A percentile compares a stretch with the other conserved stretches of the same genome.
Evolutionary conservation across 1,140 invertebrate species (phyloP).

Genomic region (Stegodyphus dumicola): DNA sequence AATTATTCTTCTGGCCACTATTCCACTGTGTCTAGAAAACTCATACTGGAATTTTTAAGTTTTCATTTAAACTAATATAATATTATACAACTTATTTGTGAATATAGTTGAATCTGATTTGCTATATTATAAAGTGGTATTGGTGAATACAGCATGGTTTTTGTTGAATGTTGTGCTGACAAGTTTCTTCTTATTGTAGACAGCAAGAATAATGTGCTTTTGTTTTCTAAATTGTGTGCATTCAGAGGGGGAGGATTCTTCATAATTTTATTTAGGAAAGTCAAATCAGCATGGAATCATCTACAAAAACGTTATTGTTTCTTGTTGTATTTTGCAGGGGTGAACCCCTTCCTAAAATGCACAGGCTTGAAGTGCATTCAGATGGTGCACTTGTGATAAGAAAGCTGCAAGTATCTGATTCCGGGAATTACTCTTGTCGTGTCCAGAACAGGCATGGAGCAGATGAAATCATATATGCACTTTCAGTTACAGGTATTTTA

Average conservation of each 20-base stretch:
- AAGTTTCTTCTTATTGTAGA: no score
- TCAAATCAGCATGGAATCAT: background rate
- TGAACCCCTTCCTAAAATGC: constrained; percentile 49
- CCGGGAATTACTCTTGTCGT: constrained; percentile 64
- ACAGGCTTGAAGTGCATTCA: constrained; percentile 50
- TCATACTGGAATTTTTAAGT: no score
- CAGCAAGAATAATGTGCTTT: background rate
- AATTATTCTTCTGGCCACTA: no score
- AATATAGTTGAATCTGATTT: no score
- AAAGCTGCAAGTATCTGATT: constrained; percentile 59
- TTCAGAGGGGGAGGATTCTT: no score
- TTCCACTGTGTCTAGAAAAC: no score
- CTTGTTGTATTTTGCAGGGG: constrained; percentile 2
- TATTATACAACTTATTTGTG: no score
- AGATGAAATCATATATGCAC: constrained; percentile 63
- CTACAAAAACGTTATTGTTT: background rate
- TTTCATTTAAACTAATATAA: no score
- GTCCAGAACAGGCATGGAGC: constrained; percentile 64
- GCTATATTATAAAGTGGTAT: no score
- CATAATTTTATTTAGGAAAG: background rate
- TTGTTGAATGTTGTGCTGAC: no score
- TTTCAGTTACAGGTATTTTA: constrained; percentile 62
- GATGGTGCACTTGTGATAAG: constrained; percentile 62
- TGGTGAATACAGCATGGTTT: no score
- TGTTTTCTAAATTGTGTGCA: no score